Conservation (phyloP, 2,113 vertebrate species). For the Tenebrosternarchus preto region DNA sequence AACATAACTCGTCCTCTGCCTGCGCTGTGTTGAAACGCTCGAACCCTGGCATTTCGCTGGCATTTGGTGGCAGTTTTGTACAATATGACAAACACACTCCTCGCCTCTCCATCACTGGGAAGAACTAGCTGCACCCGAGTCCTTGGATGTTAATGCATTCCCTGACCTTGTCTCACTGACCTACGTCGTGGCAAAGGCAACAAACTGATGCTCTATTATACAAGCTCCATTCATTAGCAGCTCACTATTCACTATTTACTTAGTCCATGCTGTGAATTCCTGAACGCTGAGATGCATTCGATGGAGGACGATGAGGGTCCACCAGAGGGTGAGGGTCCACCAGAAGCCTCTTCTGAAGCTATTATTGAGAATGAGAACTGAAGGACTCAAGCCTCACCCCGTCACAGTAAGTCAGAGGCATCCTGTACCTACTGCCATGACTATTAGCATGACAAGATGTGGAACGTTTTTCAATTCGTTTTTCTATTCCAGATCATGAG, state of each 20-base stretch:
- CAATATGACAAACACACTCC: background rate
- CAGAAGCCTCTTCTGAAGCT: conserved; percentile 29
- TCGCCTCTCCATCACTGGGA: conserved; percentile 13
- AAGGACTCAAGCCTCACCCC: background rate
- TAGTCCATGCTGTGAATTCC: conserved; percentile 44
- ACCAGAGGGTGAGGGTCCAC: too few relatives aligned
- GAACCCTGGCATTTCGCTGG: conserved; percentile 38
- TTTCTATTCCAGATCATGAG: background rate
- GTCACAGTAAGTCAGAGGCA: background rate
- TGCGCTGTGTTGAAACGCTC: conserved; percentile 19
- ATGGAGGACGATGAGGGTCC: conserved; percentile 12
- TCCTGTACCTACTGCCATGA: too few relatives aligned
- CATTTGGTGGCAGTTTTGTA: conserved; percentile 36
- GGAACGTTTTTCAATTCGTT: too few relatives aligned
- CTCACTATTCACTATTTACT: conserved; percentile 40
- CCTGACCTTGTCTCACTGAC: conserved; percentile 49
- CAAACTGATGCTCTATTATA: conserved; percentile 48
- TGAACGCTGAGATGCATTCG: conserved; percentile 53
- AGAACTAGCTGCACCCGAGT: background rate
- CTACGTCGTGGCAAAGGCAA: conserved; percentile 38
- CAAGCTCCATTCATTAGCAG: conserved; percentile 53
- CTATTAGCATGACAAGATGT: too few relatives aligned
- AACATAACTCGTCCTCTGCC: conserved; percentile 30
- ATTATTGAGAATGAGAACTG: conserved; percentile 30
- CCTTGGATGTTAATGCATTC: conserved; percentile 36